These are phyloP conservation scores for Aphaenogaster ashmeadi DNA, from an alignment of 1,140 invertebrate species.

Conservation along the genomic window DNA sequence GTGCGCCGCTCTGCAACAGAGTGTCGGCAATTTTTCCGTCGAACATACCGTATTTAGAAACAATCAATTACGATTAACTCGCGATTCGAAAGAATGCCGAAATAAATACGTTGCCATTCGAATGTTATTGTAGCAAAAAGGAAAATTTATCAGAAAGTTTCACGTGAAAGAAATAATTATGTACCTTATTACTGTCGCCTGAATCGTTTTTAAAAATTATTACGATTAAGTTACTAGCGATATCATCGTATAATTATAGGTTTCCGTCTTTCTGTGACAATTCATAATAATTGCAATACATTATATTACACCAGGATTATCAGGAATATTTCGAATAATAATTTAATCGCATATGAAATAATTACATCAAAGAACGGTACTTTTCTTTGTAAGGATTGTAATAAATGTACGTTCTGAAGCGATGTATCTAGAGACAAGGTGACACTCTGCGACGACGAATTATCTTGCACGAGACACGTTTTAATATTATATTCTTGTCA, in stretches of 20 bases:
- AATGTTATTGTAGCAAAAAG: not conserved
- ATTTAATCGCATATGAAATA: constrained; percentile 17
- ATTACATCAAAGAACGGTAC: not conserved
- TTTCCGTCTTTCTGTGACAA: not conserved
- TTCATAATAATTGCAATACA: constrained; percentile 24
- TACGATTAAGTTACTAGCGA: not conserved
- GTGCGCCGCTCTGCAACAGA: not conserved
- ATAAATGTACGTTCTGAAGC: not conserved
- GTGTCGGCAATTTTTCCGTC: not conserved
- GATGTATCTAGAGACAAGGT: not conserved
- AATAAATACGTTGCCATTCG: not conserved
- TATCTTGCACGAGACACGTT: constrained; percentile 58
- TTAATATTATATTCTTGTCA: constrained; percentile 73
- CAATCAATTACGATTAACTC: constrained; percentile 26
- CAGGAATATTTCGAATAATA: constrained; percentile 7
- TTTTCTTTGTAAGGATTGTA: not conserved
- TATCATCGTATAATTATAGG: not conserved
- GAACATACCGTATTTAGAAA: constrained; percentile 27
- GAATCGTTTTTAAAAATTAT: not conserved
- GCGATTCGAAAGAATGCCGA: not conserved
- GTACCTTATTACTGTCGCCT: not conserved
- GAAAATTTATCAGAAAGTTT: not conserved
- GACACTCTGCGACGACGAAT: not conserved
- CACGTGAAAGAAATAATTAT: not conserved
- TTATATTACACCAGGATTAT: not conserved